Evolutionary conservation across 1,140 invertebrate species (phyloP).

Genomic region (Neelides sp.): DNA sequence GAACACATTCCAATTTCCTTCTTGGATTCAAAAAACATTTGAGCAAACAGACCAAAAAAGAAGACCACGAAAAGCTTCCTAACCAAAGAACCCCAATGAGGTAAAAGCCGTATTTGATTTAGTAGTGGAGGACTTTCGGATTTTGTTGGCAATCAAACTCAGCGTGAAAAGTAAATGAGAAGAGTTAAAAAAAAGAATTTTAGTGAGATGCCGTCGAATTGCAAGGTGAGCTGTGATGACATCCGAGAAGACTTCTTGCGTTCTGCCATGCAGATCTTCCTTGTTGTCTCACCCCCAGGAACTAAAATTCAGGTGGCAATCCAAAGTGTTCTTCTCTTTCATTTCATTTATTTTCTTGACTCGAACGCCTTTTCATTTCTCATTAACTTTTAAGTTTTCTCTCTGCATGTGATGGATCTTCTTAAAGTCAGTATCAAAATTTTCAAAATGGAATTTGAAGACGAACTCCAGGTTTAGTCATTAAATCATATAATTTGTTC

Average conservation of each 20-base stretch:
- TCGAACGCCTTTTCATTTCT: not conserved
- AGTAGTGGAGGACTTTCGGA: not conserved
- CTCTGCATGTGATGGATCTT: too few relatives aligned
- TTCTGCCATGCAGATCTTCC: conserved; percentile 51
- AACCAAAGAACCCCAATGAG: not conserved
- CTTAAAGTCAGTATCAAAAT: too few relatives aligned
- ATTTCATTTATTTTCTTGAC: not conserved
- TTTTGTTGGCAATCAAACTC: not conserved
- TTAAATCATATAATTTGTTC: too few relatives aligned
- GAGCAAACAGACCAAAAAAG: not conserved
- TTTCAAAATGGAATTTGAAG: too few relatives aligned
- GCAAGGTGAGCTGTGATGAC: conserved; percentile 21
- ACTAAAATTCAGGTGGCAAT: conserved; percentile 49
- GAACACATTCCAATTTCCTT: not conserved
- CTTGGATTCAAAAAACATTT: not conserved
- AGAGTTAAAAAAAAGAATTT: not conserved
- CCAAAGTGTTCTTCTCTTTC: too few relatives aligned
- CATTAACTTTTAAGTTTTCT: not conserved
- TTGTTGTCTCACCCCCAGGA: conserved; percentile 50
- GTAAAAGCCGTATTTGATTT: not conserved
- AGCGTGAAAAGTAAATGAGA: not conserved
- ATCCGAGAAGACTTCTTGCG: conserved; percentile 44
- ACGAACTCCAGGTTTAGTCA: too few relatives aligned
- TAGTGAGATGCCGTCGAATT: conserved; percentile 9
- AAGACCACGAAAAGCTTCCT: not conserved